Base-by-base conservation (phyloP, 2,888 invertebrate species). In the Lordiphosa andalusiaca region DNA sequence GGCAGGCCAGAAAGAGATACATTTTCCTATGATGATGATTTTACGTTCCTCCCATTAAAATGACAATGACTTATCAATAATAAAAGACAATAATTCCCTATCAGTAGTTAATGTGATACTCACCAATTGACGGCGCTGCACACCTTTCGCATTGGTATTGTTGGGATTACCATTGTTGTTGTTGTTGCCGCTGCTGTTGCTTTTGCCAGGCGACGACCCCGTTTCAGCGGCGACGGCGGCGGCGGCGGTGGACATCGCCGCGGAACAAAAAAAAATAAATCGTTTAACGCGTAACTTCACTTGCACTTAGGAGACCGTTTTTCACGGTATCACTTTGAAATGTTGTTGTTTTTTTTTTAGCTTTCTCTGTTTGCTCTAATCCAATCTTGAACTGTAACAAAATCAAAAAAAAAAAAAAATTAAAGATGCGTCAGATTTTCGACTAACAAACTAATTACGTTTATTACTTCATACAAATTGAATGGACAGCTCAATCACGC, bases 61-160 rank as follows among this genome's bases (percentile, higher is more conserved):
- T 52, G 30, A 49, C 37, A 51, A 40, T 39, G 25, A 41, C 39
- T 49, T 49, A 49, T 49, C 49, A 49, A 39, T 13, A 40, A n/a
- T 21, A 6, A 44, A 33, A 44, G 25, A 3, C 30, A 9, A 30
- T 30, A 30, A 44, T 44, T 44, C 42, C 42, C 42, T 39, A 16
- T 10, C 39, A 13, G 51, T 54, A 49, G 65, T 55, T 49, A 65
- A 62, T 55, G 21, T 13, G 33, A 55, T 74, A 89, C 89, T 88
- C 78, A 89, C 89, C 89, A 89, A 85, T 86, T 89, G 89, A 69
- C 89, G 89, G 54, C 89, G 89, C 67, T 84, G 85, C 60, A 78
- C 86, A 73, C 84, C 81, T 83, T 84, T 88, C 53, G 83, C 78
- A 74, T 74, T 76, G 51, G 69, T 75, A 74, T 25, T 25, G 25